Evolutionary conservation across 1,140 invertebrate genomes (phyloP).

Genomic region (Drosophila setifemur): DNA sequence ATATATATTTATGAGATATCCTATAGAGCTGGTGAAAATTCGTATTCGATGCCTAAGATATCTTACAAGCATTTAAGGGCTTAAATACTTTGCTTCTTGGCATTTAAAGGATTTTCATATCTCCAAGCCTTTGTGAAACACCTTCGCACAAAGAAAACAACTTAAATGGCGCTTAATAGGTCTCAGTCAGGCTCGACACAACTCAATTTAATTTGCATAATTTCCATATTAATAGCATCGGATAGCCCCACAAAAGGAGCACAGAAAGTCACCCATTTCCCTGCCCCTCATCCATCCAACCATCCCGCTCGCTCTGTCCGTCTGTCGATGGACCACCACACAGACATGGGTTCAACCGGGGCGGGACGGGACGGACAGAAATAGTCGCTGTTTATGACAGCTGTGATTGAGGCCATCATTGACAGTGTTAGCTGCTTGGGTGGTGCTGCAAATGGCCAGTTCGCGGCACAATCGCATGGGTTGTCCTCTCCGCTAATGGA

Average conservation of each 20-base stretch:
- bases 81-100: not conserved
- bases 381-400: conserved; percentile 68
- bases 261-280: not conserved
- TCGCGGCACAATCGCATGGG: conserved; percentile 19
- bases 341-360: not conserved
- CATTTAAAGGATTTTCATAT: conserved; percentile 8
- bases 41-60: too few relatives aligned
- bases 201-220: conserved; percentile 74
- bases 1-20: too few relatives aligned
- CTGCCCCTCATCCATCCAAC: not conserved
- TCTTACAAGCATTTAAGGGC: not conserved
- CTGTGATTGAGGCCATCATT: conserved; percentile 75
- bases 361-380: not conserved
- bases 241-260: conserved; percentile 31
- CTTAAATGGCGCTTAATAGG: conserved; percentile 35
- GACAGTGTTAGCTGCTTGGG: conserved; percentile 41
- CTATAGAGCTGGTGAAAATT: too few relatives aligned
- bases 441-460: conserved; percentile 36
- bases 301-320: not conserved
- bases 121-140: conserved; percentile 24
- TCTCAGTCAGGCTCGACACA: conserved; percentile 14
- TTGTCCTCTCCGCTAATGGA: conserved; percentile 12
- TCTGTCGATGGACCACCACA: conserved; percentile 1
- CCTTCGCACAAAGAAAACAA: conserved; percentile 20
- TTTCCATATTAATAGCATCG: conserved; percentile 52